Conservation (phyloP, 2,888 invertebrate genomes). For the Tachystola acroxantha region DNA sequence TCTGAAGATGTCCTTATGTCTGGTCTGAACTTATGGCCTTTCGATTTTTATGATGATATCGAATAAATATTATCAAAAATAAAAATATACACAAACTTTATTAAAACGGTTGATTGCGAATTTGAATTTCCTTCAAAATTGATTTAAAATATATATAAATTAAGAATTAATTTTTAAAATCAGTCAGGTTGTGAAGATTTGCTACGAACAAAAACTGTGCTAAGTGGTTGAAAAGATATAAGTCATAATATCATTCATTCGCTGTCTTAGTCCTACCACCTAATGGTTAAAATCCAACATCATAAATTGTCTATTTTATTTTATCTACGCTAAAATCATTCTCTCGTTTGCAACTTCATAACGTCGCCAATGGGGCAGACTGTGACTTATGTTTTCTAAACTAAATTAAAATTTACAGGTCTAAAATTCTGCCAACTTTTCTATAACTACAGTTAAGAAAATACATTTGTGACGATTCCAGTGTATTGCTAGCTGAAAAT, state of each 20-base stretch:
- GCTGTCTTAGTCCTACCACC: constrained; percentile 29
- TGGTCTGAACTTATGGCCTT: too few species aligned
- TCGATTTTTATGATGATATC: too few species aligned
- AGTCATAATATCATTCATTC: constrained; percentile 24
- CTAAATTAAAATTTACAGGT: too few species aligned
- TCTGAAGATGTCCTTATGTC: constrained; percentile 36
- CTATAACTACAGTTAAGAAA: too few species aligned
- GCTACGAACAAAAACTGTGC: constrained; percentile 23
- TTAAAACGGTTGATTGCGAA: constrained; percentile 4
- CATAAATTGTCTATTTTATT: constrained; percentile 49
- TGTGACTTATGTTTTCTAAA: too few species aligned
- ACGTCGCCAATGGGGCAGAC: too few species aligned
- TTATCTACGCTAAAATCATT: constrained; percentile 49
- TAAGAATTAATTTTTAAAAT: constrained; percentile 10
- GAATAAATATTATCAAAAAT: not conserved
- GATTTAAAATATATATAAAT: constrained; percentile 43
- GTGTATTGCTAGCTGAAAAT: too few species aligned
- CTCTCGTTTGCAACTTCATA: constrained; percentile 44
- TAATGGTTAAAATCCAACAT: constrained; percentile 45
- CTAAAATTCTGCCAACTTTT: too few species aligned
- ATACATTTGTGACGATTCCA: too few species aligned
- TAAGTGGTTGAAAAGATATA: constrained; percentile 16
- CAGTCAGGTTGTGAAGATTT: constrained; percentile 23
- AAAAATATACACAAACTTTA: constrained; percentile 13
- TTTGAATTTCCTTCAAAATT: constrained; percentile 11